Base-by-base conservation (phyloP, 2,797 vertebrate genomes). In the Sebastes hubbsi region DNA sequence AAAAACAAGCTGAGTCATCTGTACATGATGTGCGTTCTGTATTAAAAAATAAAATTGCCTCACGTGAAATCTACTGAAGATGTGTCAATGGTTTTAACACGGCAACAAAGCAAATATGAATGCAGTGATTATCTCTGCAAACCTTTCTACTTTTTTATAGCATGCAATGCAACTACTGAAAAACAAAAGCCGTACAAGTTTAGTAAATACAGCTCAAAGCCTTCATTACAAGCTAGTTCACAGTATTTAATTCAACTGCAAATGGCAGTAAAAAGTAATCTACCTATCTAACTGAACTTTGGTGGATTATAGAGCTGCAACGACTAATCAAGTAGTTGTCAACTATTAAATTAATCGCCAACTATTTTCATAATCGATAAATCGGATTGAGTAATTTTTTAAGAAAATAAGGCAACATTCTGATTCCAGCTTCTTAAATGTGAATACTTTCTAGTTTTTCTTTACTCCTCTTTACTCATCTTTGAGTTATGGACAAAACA, bases 1-100 rank as follows among this genome's bases (percentile, higher is more conserved):
- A 75, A 24, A 54, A n/a, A 62, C 16, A 9, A 14, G 12, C 65
- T 9, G 67, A 82, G 22, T 78, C 80, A 82, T 68, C 24, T 30
- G 11, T 46, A 4, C 32, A 12, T 74, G 8, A 20, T 24, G 9
- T 56, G 32, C 60, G 7, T 49, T 49, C 46, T 49, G 46, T 49
- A 55, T 24, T 54, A 1, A 67, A 55, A 65, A 61, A 49, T 24
- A 8, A 46, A 68, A 54, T 2, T 10, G 14, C 25, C 14, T 4
- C 1, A 22, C 1, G 20, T 27, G 13, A 49, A 22, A 66, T 63
- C 7, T 9, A 59, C 24, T 22, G 5, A 52, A 36, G 12, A 29
- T 5, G 46, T 5, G 6, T 7, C 1, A 14, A 6, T 63, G 7
- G 52, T 55, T 58, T 55, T 20, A 32, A 29, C 7, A 68, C 1